These are phyloP conservation scores for Eubucco bourcierii DNA, from an alignment of 2,113 vertebrate genomes.

Conservation along the genomic window DNA sequence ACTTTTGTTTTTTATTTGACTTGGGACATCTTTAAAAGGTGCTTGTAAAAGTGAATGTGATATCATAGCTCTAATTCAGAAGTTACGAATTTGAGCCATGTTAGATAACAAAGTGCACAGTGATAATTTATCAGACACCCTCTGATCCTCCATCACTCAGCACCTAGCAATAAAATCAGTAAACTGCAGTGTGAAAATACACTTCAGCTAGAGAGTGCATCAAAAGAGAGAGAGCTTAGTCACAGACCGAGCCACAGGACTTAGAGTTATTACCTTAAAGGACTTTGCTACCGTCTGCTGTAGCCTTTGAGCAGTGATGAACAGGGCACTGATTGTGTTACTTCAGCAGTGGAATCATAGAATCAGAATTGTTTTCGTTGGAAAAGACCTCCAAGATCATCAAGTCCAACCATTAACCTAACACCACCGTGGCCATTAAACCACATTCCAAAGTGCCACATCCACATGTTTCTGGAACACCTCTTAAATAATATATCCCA, in stretches of 20 bases:
- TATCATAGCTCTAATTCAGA: background rate
- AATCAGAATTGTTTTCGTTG: no score
- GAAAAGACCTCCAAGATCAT: no score
- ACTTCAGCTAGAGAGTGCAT: background rate
- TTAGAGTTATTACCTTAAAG: background rate
- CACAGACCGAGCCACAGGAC: background rate
- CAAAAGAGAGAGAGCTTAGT: slow-evolving; percentile 2
- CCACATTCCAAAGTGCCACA: no score
- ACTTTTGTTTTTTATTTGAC: background rate
- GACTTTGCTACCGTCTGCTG: background rate
- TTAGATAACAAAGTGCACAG: background rate
- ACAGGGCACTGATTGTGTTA: slow-evolving; percentile 2
- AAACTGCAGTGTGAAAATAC: background rate
- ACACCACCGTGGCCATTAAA: no score
- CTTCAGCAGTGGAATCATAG: background rate
- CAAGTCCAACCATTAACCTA: no score
- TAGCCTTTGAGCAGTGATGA: background rate
- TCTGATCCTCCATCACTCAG: background rate
- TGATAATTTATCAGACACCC: background rate
- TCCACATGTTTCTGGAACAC: no score
- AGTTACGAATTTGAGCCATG: background rate
- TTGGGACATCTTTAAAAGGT: slow-evolving; percentile 2
- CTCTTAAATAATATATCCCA: background rate
- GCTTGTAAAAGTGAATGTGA: background rate
- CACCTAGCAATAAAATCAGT: slow-evolving; percentile 39